These are phyloP conservation scores for Slavum lentiscoides DNA, from an alignment of 2,888 invertebrate genomes.

Conservation along the genomic window DNA sequence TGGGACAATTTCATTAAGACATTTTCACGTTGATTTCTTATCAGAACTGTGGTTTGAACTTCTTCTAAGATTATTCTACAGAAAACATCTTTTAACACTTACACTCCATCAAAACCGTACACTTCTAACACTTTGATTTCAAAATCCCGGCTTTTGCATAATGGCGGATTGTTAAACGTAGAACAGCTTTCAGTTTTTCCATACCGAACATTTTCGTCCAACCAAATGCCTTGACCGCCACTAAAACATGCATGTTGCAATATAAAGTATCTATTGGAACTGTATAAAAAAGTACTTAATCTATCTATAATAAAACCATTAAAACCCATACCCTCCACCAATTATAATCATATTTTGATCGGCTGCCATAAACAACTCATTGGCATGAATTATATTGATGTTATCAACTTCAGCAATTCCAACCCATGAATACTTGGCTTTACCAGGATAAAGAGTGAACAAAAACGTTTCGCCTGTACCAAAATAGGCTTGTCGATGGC, in stretches of 20 bases:
- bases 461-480: slow-evolving; percentile 97
- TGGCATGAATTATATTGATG: slow-evolving; percentile 71
- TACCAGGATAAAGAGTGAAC: slow-evolving; percentile 83
- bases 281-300: neutral
- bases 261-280: neutral
- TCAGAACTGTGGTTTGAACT: no score
- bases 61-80: no score
- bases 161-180: slow-evolving; percentile 95
- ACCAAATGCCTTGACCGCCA: slow-evolving; percentile 92
- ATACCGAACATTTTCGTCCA: slow-evolving; percentile 92
- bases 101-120: slow-evolving; percentile 73
- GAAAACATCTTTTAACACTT: slow-evolving; percentile 29
- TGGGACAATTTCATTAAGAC: no score
- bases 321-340: slow-evolving; percentile 92
- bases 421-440: slow-evolving; percentile 92
- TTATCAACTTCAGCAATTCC: slow-evolving; percentile 73
- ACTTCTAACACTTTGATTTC: slow-evolving; percentile 93
- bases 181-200: slow-evolving; percentile 92
- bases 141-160: slow-evolving; percentile 88
- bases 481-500: slow-evolving; percentile 90
- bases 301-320: no score
- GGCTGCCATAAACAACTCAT: slow-evolving; percentile 94
- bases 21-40: no score
- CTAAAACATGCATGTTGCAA: slow-evolving; percentile 63
- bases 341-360: slow-evolving; percentile 93